A percentile compares a stretch with the other conserved stretches of the same genome.
Conservation (phyloP, 2,888 invertebrate genomes). For the Eristalis arbustorum region DNA sequence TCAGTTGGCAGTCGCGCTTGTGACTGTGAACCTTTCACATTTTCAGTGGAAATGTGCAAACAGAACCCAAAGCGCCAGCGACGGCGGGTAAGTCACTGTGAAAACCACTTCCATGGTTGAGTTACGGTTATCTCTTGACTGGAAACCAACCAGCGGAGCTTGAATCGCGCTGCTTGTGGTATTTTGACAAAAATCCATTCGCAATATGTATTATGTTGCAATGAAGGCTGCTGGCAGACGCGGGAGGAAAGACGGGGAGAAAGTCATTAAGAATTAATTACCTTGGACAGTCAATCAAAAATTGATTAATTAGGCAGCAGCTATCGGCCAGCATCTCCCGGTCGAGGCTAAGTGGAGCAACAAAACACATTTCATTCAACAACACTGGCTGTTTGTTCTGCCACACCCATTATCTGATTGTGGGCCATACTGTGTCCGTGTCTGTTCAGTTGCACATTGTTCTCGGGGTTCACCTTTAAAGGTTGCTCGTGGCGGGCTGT, state of each 20-base stretch:
- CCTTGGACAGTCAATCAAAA: background rate
- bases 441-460: conserved; percentile 12
- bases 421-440: background rate
- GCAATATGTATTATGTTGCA: background rate
- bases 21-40: conserved; percentile 36
- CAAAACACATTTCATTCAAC: conserved; percentile 6
- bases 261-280: background rate
- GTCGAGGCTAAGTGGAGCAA: conserved; percentile 9
- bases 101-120: conserved; percentile 22
- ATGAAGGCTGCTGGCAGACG: background rate
- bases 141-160: conserved; percentile 23
- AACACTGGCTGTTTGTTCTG: conserved; percentile 6
- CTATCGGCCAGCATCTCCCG: background rate
- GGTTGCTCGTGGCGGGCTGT: conserved; percentile 5
- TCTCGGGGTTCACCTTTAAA: conserved; percentile 20
- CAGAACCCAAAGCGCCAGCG: conserved; percentile 12
- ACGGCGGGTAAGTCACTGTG: conserved; percentile 19
- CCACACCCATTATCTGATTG: conserved; percentile 11
- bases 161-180: background rate
- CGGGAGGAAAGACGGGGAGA: background rate
- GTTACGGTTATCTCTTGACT: conserved; percentile 21
- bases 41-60: conserved; percentile 18
- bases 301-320: conserved; percentile 18
- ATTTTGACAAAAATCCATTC: background rate
- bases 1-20: conserved; percentile 13